Conservation (phyloP, 2,113 vertebrate species). For the Lophura nycthemera region DNA sequence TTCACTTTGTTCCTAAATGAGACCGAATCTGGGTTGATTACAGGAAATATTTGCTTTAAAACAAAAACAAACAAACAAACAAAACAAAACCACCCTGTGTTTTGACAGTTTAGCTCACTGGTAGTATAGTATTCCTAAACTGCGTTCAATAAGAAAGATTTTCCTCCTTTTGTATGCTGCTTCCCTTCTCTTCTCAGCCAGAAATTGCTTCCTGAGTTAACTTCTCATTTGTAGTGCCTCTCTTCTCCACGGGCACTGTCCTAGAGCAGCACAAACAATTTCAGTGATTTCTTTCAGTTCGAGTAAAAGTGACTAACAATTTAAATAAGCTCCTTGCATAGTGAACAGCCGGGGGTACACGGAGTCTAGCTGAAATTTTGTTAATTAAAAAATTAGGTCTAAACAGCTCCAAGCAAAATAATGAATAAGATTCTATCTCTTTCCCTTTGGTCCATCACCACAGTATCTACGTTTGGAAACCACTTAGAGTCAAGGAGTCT, state of each 20-base stretch:
- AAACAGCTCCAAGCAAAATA: constrained; percentile 43
- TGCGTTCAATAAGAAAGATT: not conserved
- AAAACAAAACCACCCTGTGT: not conserved
- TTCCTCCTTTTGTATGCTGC: not conserved
- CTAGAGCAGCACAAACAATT: not conserved
- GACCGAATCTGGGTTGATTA: not conserved
- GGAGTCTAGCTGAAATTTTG: not conserved
- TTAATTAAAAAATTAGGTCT: constrained; percentile 57
- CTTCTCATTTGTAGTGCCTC: not conserved
- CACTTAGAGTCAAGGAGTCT: constrained; percentile 13
- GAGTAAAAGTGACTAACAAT: not conserved
- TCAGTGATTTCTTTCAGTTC: not conserved
- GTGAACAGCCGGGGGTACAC: constrained; percentile 3
- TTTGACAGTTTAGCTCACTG: not conserved
- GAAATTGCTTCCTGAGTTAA: not conserved
- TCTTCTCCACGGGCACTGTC: not conserved
- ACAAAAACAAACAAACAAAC: not conserved
- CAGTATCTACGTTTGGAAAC: not conserved
- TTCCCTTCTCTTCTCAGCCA: not conserved
- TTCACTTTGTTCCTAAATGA: not conserved
- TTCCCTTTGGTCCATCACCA: not conserved
- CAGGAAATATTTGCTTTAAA: not conserved
- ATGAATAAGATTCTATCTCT: constrained; percentile 21
- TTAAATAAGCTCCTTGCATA: constrained; percentile 15
- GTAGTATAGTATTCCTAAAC: rapidly evolving